A percentile compares a stretch with the other conserved stretches of the same genome.
Conservation (phyloP, 2,888 invertebrate species). For the Maniola hyperantus region DNA sequence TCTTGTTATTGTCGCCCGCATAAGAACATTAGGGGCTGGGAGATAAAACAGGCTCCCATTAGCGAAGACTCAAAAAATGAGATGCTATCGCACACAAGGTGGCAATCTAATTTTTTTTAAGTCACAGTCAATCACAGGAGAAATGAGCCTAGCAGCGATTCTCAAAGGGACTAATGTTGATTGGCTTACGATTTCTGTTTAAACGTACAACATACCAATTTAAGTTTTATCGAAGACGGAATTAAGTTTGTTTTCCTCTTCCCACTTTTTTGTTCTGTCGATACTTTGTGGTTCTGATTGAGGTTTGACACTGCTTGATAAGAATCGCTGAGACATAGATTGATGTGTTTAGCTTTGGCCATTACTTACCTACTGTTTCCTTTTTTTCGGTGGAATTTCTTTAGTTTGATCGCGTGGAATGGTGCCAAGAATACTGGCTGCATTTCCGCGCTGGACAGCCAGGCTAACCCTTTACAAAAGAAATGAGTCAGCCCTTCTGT, state of each 20-base stretch:
- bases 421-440: no score
- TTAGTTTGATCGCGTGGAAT: neutral
- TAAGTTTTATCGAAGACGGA: slow-evolving; percentile 36
- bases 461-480: no score
- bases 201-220: slow-evolving; percentile 34
- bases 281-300: slow-evolving; percentile 45
- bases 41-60: slow-evolving; percentile 82
- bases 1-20: slow-evolving; percentile 79
- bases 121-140: slow-evolving; percentile 74
- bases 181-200: slow-evolving; percentile 58
- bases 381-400: neutral
- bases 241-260: slow-evolving; percentile 45
- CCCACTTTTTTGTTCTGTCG: slow-evolving; percentile 32
- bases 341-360: slow-evolving; percentile 52
- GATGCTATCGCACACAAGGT: slow-evolving; percentile 75
- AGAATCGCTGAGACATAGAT: slow-evolving; percentile 67
- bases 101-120: slow-evolving; percentile 79
- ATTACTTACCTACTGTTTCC: neutral
- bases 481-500: no score
- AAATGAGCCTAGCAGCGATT: slow-evolving; percentile 70
- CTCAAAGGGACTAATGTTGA: slow-evolving; percentile 76
- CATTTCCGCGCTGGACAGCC: no score
- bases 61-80: slow-evolving; percentile 68
- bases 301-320: slow-evolving; percentile 56
- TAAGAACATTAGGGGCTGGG: slow-evolving; percentile 76